phyloP scores from a whole-genome alignment of 2,113 vertebrate genomes.

The Podarcis muralis region DNA sequence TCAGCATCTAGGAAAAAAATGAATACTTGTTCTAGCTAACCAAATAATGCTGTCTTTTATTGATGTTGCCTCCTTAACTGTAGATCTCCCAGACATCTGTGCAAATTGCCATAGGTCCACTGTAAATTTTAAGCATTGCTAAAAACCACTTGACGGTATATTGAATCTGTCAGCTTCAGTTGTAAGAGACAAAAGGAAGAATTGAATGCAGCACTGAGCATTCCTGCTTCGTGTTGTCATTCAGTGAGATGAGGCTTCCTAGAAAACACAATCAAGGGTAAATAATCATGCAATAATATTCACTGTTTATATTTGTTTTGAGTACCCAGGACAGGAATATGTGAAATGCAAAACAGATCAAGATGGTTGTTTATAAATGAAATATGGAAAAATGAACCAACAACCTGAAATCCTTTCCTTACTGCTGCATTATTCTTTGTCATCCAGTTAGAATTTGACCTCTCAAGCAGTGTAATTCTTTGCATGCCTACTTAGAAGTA shows the following conservation, averaged over 20 bases:
- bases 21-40: conserved; percentile 3
- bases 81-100: conserved; percentile 22
- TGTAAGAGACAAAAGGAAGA: neutral
- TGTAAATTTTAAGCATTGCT: conserved; percentile 36
- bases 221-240: neutral
- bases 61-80: conserved; percentile 9
- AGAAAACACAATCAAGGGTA: conserved; percentile 9
- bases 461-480: neutral
- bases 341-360: neutral
- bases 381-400: neutral
- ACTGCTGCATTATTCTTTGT: neutral
- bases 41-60: conserved; percentile 18
- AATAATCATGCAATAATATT: conserved; percentile 10
- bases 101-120: conserved; percentile 1
- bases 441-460: neutral
- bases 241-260: neutral
- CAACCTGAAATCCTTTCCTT: neutral
- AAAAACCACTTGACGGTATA: neutral
- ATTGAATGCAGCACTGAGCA: neutral
- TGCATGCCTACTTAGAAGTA: neutral
- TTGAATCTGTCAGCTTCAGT: conserved; percentile 27
- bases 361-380: neutral
- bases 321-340: neutral
- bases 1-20: neutral
- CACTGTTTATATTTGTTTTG: neutral